These are phyloP conservation scores for Trilocha varians DNA, from an alignment of 2,888 invertebrate species.

Conservation along the genomic window DNA sequence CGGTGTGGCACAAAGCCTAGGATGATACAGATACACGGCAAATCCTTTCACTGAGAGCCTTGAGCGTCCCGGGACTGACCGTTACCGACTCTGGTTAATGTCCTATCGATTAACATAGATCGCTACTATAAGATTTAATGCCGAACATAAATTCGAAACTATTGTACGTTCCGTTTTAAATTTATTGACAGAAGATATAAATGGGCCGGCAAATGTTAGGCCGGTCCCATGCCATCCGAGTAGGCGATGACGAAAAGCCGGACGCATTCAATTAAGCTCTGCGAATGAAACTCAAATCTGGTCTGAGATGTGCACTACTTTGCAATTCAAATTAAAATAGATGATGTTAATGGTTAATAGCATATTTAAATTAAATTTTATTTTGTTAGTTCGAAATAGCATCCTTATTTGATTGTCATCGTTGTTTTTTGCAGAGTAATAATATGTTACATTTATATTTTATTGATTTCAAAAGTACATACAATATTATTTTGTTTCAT, in stretches of 20 bases:
- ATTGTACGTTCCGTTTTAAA: conserved; percentile 37
- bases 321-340: conserved; percentile 54
- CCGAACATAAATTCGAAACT: conserved; percentile 26
- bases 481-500: too few relatives aligned
- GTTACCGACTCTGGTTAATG: conserved; percentile 61
- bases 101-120: conserved; percentile 66
- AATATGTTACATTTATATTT: too few relatives aligned
- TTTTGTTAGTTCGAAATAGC: too few relatives aligned
- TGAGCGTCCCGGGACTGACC: conserved; percentile 57
- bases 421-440: too few relatives aligned
- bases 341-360: conserved; percentile 39
- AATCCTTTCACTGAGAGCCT: conserved; percentile 68
- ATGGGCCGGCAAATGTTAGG: conserved; percentile 32
- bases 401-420: too few relatives aligned
- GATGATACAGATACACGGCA: conserved; percentile 65
- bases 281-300: conserved; percentile 27
- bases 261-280: conserved; percentile 40
- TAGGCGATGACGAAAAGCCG: conserved; percentile 24
- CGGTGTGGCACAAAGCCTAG: conserved; percentile 22
- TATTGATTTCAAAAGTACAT: too few relatives aligned
- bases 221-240: conserved; percentile 28
- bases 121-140: conserved; percentile 52
- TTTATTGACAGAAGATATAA: conserved; percentile 22
- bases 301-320: conserved; percentile 29
- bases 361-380: too few relatives aligned